Conservation (phyloP, 2,113 vertebrate species). For the Eolophus roseicapilla region DNA sequence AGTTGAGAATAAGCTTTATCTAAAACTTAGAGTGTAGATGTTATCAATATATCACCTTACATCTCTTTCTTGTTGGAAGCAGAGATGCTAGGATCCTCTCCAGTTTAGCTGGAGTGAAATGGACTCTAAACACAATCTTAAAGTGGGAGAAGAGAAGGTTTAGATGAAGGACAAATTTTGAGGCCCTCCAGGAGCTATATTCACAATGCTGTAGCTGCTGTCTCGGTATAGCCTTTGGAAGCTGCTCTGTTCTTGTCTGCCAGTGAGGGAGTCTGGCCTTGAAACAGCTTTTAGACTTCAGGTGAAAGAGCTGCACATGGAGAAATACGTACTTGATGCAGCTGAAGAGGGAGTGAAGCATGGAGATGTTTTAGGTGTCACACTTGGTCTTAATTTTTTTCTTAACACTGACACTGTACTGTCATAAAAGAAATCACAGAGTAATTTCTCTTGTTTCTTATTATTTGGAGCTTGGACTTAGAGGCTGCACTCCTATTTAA, state of each 20-base stretch:
- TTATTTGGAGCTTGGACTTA: not conserved
- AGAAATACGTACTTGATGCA: not conserved
- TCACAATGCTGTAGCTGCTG: not conserved
- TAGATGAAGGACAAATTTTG: not conserved
- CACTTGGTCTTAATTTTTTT: not conserved
- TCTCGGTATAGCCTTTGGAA: not conserved
- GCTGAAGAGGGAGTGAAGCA: not conserved
- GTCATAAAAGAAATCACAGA: not conserved
- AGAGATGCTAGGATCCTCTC: not conserved
- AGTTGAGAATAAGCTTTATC: conserved; percentile 27
- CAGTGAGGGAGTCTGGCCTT: not conserved
- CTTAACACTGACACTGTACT: not conserved
- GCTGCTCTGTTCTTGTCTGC: not conserved
- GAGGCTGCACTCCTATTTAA: not conserved
- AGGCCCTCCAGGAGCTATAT: not conserved
- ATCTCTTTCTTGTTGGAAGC: not conserved
- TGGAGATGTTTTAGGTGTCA: not conserved
- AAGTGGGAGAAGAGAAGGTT: not conserved
- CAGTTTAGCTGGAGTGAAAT: not conserved
- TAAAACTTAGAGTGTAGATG: not conserved
- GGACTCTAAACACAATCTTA: not conserved
- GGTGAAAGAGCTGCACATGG: not conserved
- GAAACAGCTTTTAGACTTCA: not conserved
- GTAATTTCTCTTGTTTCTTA: not conserved
- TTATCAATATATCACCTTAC: not conserved